Evolutionary conservation across 2,888 invertebrate genomes (phyloP), one percentile per base, ranked within the genome.

Genomic region (Drosophila paranaensis): DNA sequence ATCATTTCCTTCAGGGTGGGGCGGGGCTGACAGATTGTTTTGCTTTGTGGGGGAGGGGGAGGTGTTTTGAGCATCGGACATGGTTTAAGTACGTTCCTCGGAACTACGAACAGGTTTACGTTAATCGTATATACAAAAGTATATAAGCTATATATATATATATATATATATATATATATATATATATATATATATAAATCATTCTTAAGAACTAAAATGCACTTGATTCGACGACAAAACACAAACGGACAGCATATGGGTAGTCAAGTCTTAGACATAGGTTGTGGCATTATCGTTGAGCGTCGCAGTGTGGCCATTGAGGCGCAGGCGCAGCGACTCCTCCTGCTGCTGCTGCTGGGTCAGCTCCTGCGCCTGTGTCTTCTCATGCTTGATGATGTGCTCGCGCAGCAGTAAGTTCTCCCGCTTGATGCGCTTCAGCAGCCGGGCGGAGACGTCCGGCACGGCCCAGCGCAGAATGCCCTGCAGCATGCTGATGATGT

Each of bases 381-480:
- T 80, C 53, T 83, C 96, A 75, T 95, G 94, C 79, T 95, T 94
- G 67, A 97, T 95, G 73, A 96, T 95, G 72, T 95, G 94, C 89
- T 96, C 96, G 85, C 95, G 96, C 13, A 95, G 94, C 75, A 95
- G 93, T 90, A 95, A 96, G 13, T 95, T 95, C 91, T 96, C 96
- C 30, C 95, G 94, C 74, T 95, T 95, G 37, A 96, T 95, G 85
- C 95, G 94, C 82, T 96, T 95, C 61, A 94, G 94, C 60, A 97
- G 93, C 88, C 95, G 95, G 40, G 94, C 93, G 0, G 97, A 96
- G 45, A 96, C 94, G 90, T 97, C 97, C 0, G 97, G 96, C 77
- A 97, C 96, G 25, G 95, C 93, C 95, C 96, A 97, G 63, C 96
- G 95, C 5, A 97, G 94, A 10, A 95, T 92, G 80, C 95, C 95